Base-by-base conservation (phyloP, 2,797 vertebrate species). In the Ciconia nigra region DNA sequence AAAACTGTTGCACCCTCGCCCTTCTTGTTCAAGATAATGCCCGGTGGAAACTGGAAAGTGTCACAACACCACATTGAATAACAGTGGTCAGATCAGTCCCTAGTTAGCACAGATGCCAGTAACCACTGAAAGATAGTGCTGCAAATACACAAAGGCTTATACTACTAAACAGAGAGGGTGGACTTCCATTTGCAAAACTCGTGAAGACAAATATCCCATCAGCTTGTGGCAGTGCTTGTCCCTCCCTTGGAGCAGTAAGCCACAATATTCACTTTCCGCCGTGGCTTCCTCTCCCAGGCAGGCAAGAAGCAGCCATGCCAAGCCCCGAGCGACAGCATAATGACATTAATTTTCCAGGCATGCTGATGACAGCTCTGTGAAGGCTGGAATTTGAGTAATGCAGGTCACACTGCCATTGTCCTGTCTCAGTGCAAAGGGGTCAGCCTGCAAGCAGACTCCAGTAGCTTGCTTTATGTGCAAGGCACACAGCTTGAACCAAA, bases 301-400 rank as follows among this genome's bases (percentile, higher is more conserved):
- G 83, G 51, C 28, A 5, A 87, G 62, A 51, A 80, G 65, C 90
- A 90, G 91, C 63, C 87, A 31, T 81, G 51, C 73, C 89, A 89
- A 94, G 90, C 88, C 80, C 87, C 42, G 10, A 65, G 74, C 35
- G 33, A 73, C 82, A 92, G 85, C 11, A 0, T 61, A 49, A 91
- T 96, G 83, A 74, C 94, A 96, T 96, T 93, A 91, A 89, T 96
- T 96, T 95, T 89, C 94, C 93, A 96, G 94, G 90, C 95, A 92
- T 41, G 61, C 87, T 71, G 96, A 97, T 98, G 98, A 98, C 98
- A 98, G 97, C 95, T 95, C 96, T 35, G 78, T 52, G 79, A 96
- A 97, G 94, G 90, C 94, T 97, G 98, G 97, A 97, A 97, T 96
- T 63, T 96, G 92, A 97, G 95, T 94, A 95, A 97, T 95, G 97